Conservation (phyloP, 2,888 invertebrate genomes). For the Lomographa bimaculata region DNA sequence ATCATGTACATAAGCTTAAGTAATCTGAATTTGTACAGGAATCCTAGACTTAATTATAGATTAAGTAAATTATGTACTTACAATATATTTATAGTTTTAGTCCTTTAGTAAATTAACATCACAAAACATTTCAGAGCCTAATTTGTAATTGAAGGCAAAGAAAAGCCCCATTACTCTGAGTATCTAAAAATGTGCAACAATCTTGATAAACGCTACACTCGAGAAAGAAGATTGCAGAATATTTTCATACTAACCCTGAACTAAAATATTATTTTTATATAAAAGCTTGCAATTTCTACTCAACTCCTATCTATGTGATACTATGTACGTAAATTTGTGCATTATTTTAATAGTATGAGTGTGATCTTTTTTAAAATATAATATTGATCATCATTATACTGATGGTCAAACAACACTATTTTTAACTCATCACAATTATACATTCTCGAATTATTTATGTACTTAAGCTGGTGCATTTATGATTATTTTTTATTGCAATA, state of each 20-base stretch:
- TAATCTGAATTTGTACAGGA: conserved; percentile 28
- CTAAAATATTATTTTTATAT: conserved; percentile 10
- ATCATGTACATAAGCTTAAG: conserved; percentile 26
- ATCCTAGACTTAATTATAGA: conserved; percentile 22
- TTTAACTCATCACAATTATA: conserved; percentile 8
- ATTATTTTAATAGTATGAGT: conserved; percentile 18
- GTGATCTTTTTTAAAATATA: conserved; percentile 8
- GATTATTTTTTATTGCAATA: conserved; percentile 28
- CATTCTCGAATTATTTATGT: conserved; percentile 16
- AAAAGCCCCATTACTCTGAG: conserved; percentile 9
- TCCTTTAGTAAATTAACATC: conserved; percentile 17
- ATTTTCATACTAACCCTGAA: conserved; percentile 4
- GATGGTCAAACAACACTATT: conserved; percentile 20
- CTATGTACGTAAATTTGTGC: conserved; percentile 32
- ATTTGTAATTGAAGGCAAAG: conserved; percentile 13
- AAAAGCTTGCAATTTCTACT: conserved; percentile 24
- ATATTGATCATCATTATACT: conserved; percentile 4
- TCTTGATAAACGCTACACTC: too few species aligned
- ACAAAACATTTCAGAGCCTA: conserved; percentile 18
- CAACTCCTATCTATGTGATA: conserved; percentile 31
- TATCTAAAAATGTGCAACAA: too few species aligned
- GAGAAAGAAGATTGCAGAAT: background rate
- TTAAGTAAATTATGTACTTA: conserved; percentile 24
- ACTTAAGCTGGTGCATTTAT: conserved; percentile 31
- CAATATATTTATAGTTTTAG: conserved; percentile 15